A percentile compares a stretch with the other conserved stretches of the same genome.
Evolutionary conservation across 2,113 vertebrate species (phyloP).

Genomic region (Acrocephalus arundinaceus): DNA sequence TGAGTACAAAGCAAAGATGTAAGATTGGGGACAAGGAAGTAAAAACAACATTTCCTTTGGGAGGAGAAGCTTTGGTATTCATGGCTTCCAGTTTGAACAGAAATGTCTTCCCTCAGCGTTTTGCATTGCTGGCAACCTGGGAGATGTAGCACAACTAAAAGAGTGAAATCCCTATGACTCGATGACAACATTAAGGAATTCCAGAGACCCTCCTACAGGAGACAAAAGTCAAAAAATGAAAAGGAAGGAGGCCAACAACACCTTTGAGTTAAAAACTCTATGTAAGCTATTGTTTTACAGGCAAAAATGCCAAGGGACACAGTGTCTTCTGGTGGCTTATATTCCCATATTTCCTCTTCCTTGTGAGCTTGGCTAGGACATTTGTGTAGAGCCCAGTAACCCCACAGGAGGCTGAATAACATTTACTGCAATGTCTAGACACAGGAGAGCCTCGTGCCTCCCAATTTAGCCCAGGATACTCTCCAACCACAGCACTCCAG

Average conservation of each 20-base stretch:
- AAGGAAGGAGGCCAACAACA: neutral
- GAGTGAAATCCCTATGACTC: neutral
- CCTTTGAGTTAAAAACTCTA: neutral
- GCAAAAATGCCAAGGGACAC: neutral
- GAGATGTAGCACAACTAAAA: neutral
- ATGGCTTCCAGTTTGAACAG: neutral
- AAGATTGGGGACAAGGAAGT: neutral
- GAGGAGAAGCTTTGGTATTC: neutral
- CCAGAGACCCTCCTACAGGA: neutral
- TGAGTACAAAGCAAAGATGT: neutral
- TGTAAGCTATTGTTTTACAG: neutral
- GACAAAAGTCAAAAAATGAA: neutral
- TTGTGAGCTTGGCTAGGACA: neutral
- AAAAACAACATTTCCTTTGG: conserved; percentile 1
- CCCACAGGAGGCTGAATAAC: neutral
- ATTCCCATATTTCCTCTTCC: conserved; percentile 3
- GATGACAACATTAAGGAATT: neutral
- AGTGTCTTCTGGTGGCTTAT: neutral
- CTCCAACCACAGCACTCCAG: accelerated
- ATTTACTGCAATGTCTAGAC: neutral
- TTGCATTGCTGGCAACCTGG: neutral
- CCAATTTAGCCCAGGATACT: neutral
- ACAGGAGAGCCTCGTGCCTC: accelerated
- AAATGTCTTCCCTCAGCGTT: neutral
- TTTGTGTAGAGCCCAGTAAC: neutral